Evolutionary conservation across 2,888 invertebrate genomes (phyloP).

Genomic region (Deilephila elpenor): DNA sequence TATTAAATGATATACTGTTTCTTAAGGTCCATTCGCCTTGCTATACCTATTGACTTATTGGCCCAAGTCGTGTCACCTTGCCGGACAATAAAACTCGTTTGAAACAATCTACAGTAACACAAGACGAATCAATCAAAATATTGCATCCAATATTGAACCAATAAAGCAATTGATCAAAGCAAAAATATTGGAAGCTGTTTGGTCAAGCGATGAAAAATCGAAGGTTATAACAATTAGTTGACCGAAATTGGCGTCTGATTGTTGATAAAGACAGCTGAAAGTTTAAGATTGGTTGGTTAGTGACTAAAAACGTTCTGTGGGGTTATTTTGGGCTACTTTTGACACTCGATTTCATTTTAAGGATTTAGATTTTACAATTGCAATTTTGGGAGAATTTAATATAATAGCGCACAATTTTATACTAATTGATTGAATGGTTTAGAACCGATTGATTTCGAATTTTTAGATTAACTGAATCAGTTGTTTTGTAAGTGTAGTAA

Average conservation of each 20-base stretch:
- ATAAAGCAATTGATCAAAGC: constrained; percentile 12
- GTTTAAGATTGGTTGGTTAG: not conserved
- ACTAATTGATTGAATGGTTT: too few species aligned
- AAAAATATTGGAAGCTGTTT: too few species aligned
- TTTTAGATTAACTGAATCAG: too few species aligned
- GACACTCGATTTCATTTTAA: too few species aligned
- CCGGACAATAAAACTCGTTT: constrained; percentile 12
- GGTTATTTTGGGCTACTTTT: too few species aligned
- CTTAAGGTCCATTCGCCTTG: not conserved
- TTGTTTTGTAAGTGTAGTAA: too few species aligned
- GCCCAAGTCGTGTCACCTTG: constrained; percentile 2
- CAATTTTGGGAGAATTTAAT: too few species aligned
- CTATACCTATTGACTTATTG: not conserved
- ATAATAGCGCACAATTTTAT: too few species aligned
- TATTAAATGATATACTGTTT: not conserved
- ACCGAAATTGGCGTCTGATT: not conserved
- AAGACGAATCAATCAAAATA: constrained; percentile 12
- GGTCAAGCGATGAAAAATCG: not conserved
- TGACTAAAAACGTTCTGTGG: not conserved
- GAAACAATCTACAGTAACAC: constrained; percentile 17
- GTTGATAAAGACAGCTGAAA: not conserved
- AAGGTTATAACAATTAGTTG: not conserved
- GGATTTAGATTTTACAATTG: too few species aligned
- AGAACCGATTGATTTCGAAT: too few species aligned
- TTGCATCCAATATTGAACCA: constrained; percentile 1